Evolutionary conservation across 2,888 invertebrate genomes (phyloP), one percentile per base, ranked within the genome.

Genomic region (Colletes collaris): DNA sequence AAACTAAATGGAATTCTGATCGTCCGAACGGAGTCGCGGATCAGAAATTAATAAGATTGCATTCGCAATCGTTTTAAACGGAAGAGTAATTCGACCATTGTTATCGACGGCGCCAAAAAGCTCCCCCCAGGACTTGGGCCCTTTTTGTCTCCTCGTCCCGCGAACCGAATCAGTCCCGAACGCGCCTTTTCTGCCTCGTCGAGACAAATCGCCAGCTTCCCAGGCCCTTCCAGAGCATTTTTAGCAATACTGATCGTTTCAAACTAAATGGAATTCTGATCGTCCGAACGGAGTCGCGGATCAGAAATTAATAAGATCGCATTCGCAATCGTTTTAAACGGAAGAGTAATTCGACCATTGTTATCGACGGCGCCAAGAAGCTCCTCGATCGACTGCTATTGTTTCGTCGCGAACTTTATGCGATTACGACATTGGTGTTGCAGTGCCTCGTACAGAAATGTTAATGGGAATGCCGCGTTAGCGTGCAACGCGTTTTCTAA

Each of bases 341-440:
- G 44, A 44, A 40, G 69, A n/a, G 40, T 40, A 6, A 63, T 63
- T 50, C 19, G 19, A 27, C 19, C 19, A 52, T 64, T 68, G 67
- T 64, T 62, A 55, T 59, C 64, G 56, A 44, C 49, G 50, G 37
- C 16, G 37, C 50, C 59, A 52, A 62, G 37, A 44, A 13, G 16
- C n/a, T 37, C 55, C 5, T 35, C 63, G 19, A 40, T 63, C 66
- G 52, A 35, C 60, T 58, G 60, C 71, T 53, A 58, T 72, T 70
- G 67, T 68, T 19, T 50, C 44, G 66, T 52, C 52, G 72, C 55
- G 60, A 69, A 55, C 66, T 76, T 74, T 53, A 66, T 52, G 63
- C 79, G 86, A 82, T 86, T 86, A 86, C 84, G 75, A 78, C 86
- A 86, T 69, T 82, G 80, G 40, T 40, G 80, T 77, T 75, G 82